phyloP scores from a whole-genome alignment of 2,113 vertebrate species.

The Chiloscyllium plagiosum region DNA sequence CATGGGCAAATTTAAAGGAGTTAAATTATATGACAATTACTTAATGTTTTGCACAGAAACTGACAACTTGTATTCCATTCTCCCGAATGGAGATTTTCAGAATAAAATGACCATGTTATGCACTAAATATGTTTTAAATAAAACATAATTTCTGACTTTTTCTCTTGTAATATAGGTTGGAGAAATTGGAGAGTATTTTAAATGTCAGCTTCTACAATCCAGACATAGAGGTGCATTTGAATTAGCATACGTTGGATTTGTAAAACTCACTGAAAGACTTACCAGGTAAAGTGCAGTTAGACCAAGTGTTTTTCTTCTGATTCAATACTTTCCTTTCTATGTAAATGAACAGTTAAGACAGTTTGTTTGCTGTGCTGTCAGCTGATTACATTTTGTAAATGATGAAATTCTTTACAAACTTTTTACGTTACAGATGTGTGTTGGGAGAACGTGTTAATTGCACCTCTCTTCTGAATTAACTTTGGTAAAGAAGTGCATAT shows the following conservation, averaged over 20 bases:
- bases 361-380: background rate
- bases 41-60: background rate
- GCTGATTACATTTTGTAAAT: background rate
- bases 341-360: background rate
- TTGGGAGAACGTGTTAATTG: background rate
- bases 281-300: constrained; percentile 65
- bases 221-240: constrained; percentile 95
- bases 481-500: background rate
- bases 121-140: background rate
- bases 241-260: constrained; percentile 90
- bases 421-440: background rate
- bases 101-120: background rate
- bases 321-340: background rate
- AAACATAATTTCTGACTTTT: constrained; percentile 27
- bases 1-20: too few relatives aligned
- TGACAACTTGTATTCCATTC: background rate
- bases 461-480: background rate
- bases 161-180: constrained; percentile 62
- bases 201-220: constrained; percentile 86
- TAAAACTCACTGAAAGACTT: constrained; percentile 81
- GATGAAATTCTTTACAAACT: background rate
- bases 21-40: background rate
- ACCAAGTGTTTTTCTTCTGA: background rate
- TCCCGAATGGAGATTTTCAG: background rate
- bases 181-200: constrained; percentile 84